Evolutionary conservation across 2,113 vertebrate genomes (phyloP), one percentile per base, ranked within the genome.

Genomic region (Gambusia affinis): DNA sequence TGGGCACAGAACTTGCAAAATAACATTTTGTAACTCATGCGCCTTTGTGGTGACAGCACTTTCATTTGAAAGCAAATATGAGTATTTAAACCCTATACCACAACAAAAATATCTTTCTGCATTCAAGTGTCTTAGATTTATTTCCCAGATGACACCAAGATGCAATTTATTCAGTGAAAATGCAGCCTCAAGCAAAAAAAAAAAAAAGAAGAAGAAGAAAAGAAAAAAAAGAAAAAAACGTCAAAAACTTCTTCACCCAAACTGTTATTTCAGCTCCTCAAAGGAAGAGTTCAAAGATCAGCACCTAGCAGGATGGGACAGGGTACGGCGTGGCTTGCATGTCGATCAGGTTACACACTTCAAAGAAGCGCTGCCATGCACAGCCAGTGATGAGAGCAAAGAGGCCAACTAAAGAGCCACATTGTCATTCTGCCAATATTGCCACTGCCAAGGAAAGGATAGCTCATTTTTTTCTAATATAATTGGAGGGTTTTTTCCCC

Each of bases 331-430:
- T 73, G 94, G 85, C 93, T 84, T 87, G 87, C 88, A 89, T 83
- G 89, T 83, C 89, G 88, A 91, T 97, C 94, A 90, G 95, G 95
- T 90, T 87, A 93, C 93, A 92, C 85, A 89, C 92, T 94, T 94
- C 90, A 96, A 95, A 86, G 85, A 78, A 90, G 72, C 85, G 76
- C 88, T 90, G 91, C 91, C 76, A 79, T 80, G 88, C 81, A 82
- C 82, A 92, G 93, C 92, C 92, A 87, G 86, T 64, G 88, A 79
- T 84, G 91, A 92, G 85, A 90, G 93, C 91, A 81, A 75, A 84
- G 84, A 82, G 85, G 86, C 79, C 74, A 73, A 65, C 68, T 75
- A 87, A 80, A 91, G 87, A 79, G 81, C 85, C 78, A 76, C 89
- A 89, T 87, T 92, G 89, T 93, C 91, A 87, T 79, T 61, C 84